Percentiles rank a stretch among this genome's conserved stretches.
phyloP scores from a whole-genome alignment of 2,113 vertebrate species.

The Dicentrarchus labrax region DNA sequence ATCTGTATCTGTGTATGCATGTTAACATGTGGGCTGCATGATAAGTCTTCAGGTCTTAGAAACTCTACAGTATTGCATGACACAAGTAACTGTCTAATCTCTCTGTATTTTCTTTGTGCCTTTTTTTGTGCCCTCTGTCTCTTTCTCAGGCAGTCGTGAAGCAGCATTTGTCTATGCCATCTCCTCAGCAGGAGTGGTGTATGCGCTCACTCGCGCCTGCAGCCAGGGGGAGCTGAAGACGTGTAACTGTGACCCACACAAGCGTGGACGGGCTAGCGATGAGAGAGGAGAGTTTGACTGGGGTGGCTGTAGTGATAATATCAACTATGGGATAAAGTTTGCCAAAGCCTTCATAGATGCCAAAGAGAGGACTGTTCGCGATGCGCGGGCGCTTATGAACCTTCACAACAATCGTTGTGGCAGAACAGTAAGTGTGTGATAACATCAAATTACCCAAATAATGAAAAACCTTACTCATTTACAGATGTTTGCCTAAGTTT shows the following conservation, averaged over 20 bases:
- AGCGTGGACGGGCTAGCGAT: slow-evolving; percentile 90
- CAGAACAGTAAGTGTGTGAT: slow-evolving; percentile 89
- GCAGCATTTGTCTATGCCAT: slow-evolving; percentile 98
- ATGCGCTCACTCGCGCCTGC: slow-evolving; percentile 95
- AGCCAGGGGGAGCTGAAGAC: slow-evolving; percentile 96
- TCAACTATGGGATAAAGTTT: slow-evolving; percentile 96
- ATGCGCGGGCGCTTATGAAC: slow-evolving; percentile 98
- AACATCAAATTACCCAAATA: neutral
- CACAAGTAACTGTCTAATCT: slow-evolving; percentile 21
- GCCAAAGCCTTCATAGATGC: slow-evolving; percentile 97
- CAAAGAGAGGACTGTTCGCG: slow-evolving; percentile 95
- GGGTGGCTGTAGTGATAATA: slow-evolving; percentile 98
- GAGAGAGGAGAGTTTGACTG: slow-evolving; percentile 95
- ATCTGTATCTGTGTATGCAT: slow-evolving; percentile 52
- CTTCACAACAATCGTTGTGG: slow-evolving; percentile 98
- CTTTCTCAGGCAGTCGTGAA: slow-evolving; percentile 91
- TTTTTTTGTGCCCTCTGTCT: slow-evolving; percentile 9
- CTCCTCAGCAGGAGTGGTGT: slow-evolving; percentile 96
- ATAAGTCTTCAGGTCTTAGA: slow-evolving; percentile 6
- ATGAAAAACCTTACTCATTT: neutral
- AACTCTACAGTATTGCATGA: neutral
- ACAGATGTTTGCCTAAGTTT: neutral
- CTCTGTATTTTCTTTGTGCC: slow-evolving; percentile 12
- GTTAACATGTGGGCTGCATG: slow-evolving; percentile 23
- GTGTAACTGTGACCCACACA: slow-evolving; percentile 94